phyloP scores from a whole-genome alignment of 64 coral and sea anemone species.

The Dendrophyllia cribrosa region DNA sequence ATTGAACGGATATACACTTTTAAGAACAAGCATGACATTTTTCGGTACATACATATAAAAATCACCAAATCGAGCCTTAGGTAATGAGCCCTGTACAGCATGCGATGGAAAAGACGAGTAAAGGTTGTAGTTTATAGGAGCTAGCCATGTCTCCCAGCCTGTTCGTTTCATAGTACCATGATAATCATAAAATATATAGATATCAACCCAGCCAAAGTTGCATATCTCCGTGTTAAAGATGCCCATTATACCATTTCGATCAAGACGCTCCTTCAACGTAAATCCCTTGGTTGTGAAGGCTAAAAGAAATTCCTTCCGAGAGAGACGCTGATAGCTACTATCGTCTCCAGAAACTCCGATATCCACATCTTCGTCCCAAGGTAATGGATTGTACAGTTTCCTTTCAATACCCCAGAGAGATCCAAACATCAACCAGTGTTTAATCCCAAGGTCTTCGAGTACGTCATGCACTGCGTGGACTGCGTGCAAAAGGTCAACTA shows the following conservation, averaged over 20 bases:
- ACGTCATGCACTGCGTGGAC: not conserved
- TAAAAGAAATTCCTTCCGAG: not conserved
- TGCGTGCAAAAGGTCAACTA: not conserved
- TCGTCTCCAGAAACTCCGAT: constrained; percentile 2
- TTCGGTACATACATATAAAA: constrained; percentile 1
- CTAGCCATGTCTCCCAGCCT: not conserved
- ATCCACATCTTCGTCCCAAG: constrained; percentile 12
- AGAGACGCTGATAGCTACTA: not conserved
- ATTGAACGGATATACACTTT: not conserved
- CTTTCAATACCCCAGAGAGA: constrained; percentile 2
- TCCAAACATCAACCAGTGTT: constrained; percentile 23
- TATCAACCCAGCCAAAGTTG: not conserved
- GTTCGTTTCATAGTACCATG: constrained; percentile 1
- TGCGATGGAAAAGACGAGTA: not conserved
- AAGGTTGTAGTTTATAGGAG: constrained; percentile 23
- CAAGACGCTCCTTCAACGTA: not conserved
- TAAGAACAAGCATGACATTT: not conserved
- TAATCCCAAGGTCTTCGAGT: not conserved
- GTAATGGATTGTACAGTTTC: not conserved
- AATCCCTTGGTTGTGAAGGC: constrained; percentile 13
- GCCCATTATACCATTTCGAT: not conserved
- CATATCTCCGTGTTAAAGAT: not conserved
- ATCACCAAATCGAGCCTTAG: constrained; percentile 5
- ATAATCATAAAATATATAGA: constrained; percentile 6
- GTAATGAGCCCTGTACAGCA: not conserved